Evolutionary conservation across 2,888 invertebrate genomes (phyloP), one percentile per base, ranked within the genome.

Genomic region (Meganola albula): DNA sequence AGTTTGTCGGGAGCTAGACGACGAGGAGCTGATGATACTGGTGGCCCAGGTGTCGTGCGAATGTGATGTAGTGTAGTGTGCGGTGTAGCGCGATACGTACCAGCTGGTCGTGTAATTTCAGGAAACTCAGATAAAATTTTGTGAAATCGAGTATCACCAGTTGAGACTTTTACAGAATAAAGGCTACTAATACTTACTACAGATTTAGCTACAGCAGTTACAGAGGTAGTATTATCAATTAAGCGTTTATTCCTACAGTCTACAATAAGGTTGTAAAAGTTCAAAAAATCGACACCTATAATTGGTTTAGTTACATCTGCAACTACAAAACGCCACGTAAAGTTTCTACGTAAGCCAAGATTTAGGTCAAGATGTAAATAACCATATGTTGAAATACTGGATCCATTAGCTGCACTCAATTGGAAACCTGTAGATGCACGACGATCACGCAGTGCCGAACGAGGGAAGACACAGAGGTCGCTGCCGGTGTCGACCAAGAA

Each of bases 211-310:
- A 10, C 2, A 8, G 24, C 26, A 2, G 34, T 29, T 5, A 50
- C 23, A n/a, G 42, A 24, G 4, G 54, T 55, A 1, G 20, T 4
- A 1, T 31, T 29, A 16, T 53, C 52, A 0, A 60, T 23, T 0
- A 70, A 27, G 2, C 52, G 41, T 1, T 41, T 37, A 16, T 57
- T 44, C 1, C 47, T 31, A 2, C 58, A 23, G 28, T 70, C 66
- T 1, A 63, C 58, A 0, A 71, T 35, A 0, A 71, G 39, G 7
- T 51, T 48, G 27, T 48, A 68, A 29, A 49, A 47, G 1, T 27
- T 24, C n/a, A 69, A 34, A 24, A 73, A 67, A 37, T 68, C 63
- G 3, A 53, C 61, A 2, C 63, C 62, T 12, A 68, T 66, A 7
- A 71, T 69, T 1, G 68, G 55, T 21, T 48, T 53, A 0, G 56